Evolutionary conservation across 2,797 vertebrate species (phyloP).

Genomic region (Phaenicophaeus curvirostris): DNA sequence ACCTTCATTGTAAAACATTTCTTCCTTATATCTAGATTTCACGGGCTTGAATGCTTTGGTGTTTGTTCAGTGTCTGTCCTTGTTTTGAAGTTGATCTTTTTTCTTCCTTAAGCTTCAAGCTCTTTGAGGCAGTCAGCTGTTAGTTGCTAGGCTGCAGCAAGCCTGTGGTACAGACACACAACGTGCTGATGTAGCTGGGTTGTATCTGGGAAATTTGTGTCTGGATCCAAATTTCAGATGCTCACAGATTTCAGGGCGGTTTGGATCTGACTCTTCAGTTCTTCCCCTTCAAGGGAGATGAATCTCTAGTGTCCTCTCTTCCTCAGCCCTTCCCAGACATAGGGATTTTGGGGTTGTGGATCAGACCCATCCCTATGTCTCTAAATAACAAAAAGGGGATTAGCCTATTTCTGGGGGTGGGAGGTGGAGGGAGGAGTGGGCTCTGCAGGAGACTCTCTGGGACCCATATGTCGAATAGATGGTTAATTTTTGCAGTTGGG

Average conservation of each 20-base stretch:
- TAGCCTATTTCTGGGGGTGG: not conserved
- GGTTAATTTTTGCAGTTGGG: constrained; percentile 35
- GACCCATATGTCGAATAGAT: constrained; percentile 60
- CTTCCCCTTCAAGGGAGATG: constrained; percentile 4
- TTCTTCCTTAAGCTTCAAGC: not conserved
- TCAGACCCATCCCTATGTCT: constrained; percentile 28
- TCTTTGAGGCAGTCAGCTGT: not conserved
- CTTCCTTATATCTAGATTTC: not conserved
- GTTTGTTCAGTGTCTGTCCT: not conserved
- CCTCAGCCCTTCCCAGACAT: not conserved
- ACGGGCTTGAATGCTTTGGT: accelerated
- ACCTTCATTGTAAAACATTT: accelerated
- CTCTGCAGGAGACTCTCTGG: constrained; percentile 42
- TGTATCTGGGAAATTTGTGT: constrained; percentile 28
- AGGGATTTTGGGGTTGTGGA: constrained; percentile 20
- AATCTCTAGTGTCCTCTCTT: constrained; percentile 32
- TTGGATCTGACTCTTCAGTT: not conserved
- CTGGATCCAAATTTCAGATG: constrained; percentile 34
- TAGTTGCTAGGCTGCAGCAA: constrained; percentile 60
- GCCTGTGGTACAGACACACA: not conserved
- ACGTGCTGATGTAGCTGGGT: not conserved
- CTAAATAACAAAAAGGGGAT: constrained; percentile 61
- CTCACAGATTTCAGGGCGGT: not conserved
- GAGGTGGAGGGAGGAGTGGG: constrained; percentile 4
- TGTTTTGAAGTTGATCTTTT: constrained; percentile 38